Evolutionary conservation across 2,797 vertebrate genomes (phyloP), one percentile per base, ranked within the genome.

Genomic region (Coluber constrictor): DNA sequence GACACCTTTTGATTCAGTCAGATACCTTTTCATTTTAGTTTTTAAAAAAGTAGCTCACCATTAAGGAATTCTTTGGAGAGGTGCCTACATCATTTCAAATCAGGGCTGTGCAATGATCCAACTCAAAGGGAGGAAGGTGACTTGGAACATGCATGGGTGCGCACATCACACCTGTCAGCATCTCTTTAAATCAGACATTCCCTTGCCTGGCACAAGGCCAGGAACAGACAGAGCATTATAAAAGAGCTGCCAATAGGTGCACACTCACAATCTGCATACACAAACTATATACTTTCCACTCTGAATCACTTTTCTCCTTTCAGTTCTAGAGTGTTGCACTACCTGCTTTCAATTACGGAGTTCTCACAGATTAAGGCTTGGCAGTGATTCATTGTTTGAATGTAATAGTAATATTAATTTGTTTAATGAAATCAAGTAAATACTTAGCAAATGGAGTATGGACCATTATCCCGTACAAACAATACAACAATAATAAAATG

Each of bases 11-110:
- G 16, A 92, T 88, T 37, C 20, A 90, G 25, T 86, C 54, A 6
- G 87, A 47, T 20, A 92, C 32, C 2, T 86, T 91, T 32, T 25
- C 55, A 18, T 79, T 93, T 3, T 0, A 0, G 57, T 4, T 92
- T 74, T 4, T 47, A 63, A 90, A 5, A 91, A 91, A 92, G 18
- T 20, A 86, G 29, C 9, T 32, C 95, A 90, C 43, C 86, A 29
- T 56, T 63, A 93, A 54, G 15, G 74, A 92, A 89, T 3, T 66
- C 32, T 90, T 88, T 88, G 63, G 56, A 83, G 29, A 60, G 27
- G 60, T 86, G 0, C 32, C 51, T 66, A 91, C 90, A 37, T 94
- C 43, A 87, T 95, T 94, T 87, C 83, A 93, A 92, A 92, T 56
- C 47, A 47, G 74, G 74, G 20, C 10, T 83, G 74, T 47, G 74